A percentile compares a stretch with the other conserved stretches of the same genome.
These are phyloP conservation scores for Idris sp. DNA, from an alignment of 1,140 invertebrate species.

Conservation along the genomic window DNA sequence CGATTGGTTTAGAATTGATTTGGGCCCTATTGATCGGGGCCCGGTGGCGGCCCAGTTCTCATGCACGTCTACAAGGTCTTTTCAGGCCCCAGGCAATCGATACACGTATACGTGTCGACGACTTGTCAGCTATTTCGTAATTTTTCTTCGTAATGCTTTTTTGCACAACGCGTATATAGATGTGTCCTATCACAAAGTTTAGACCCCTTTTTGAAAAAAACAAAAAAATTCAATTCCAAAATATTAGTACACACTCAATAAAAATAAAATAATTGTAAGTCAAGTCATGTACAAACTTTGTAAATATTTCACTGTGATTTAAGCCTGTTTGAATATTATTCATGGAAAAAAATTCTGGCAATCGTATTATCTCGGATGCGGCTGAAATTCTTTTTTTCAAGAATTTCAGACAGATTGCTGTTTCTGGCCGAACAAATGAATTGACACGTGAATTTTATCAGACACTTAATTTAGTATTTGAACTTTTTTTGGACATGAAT, in stretches of 20 bases:
- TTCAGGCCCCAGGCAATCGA: slow-evolving; percentile 68
- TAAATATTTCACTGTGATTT: slow-evolving; percentile 34
- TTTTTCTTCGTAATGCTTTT: slow-evolving; percentile 68
- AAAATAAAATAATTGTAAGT: slow-evolving; percentile 6
- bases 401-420: too few species aligned
- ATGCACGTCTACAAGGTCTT: slow-evolving; percentile 75
- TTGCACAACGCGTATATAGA: slow-evolving; percentile 48
- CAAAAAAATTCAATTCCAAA: too few species aligned
- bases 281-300: slow-evolving; percentile 22
- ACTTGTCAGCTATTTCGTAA: slow-evolving; percentile 68
- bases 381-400: too few species aligned
- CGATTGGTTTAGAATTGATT: slow-evolving; percentile 51
- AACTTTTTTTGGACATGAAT: too few species aligned
- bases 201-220: too few species aligned
- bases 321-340: slow-evolving; percentile 24
- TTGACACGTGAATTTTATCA: too few species aligned
- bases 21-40: slow-evolving; percentile 56
- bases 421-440: too few species aligned
- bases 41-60: slow-evolving; percentile 76
- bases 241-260: too few species aligned
- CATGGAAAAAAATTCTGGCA: slow-evolving; percentile 9
- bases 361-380: too few species aligned
- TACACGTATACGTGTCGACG: slow-evolving; percentile 60
- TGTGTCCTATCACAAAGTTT: slow-evolving; percentile 18
- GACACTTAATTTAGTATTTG: too few species aligned